Conservation (phyloP, 2,888 invertebrate species). For the Chesias legatella region DNA sequence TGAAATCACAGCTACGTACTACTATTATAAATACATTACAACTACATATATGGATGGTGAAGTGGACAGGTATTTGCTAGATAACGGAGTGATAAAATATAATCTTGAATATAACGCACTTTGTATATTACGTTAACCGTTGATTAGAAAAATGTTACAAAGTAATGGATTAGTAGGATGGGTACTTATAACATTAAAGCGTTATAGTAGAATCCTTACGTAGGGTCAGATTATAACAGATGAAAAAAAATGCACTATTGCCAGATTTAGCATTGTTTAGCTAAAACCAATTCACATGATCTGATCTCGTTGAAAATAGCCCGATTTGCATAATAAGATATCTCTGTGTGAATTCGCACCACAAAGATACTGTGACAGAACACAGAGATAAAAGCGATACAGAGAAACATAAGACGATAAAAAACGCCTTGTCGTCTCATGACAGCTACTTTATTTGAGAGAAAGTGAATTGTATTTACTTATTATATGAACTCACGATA, state of each 20-base stretch:
- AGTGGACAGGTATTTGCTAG: slow-evolving; percentile 8
- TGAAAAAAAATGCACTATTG: not conserved
- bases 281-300: slow-evolving; percentile 16
- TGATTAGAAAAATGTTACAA: too few relatives aligned
- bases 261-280: slow-evolving; percentile 13
- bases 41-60: slow-evolving; percentile 22
- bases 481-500: slow-evolving; percentile 20
- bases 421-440: slow-evolving; percentile 36
- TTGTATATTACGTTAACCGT: too few relatives aligned
- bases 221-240: too few relatives aligned
- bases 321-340: slow-evolving; percentile 17
- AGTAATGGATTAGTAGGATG: too few relatives aligned
- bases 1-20: slow-evolving; percentile 29
- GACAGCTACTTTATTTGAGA: slow-evolving; percentile 38
- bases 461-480: slow-evolving; percentile 38
- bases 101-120: too few relatives aligned
- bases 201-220: too few relatives aligned
- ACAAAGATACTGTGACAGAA: slow-evolving; percentile 29
- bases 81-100: slow-evolving; percentile 7
- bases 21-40: slow-evolving; percentile 46
- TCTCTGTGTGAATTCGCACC: slow-evolving; percentile 13
- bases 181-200: too few relatives aligned
- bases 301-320: slow-evolving; percentile 15
- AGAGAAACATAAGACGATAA: slow-evolving; percentile 33
- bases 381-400: slow-evolving; percentile 37